Conservation (phyloP, 2,113 vertebrate species). For the Aphyosemion australe region DNA sequence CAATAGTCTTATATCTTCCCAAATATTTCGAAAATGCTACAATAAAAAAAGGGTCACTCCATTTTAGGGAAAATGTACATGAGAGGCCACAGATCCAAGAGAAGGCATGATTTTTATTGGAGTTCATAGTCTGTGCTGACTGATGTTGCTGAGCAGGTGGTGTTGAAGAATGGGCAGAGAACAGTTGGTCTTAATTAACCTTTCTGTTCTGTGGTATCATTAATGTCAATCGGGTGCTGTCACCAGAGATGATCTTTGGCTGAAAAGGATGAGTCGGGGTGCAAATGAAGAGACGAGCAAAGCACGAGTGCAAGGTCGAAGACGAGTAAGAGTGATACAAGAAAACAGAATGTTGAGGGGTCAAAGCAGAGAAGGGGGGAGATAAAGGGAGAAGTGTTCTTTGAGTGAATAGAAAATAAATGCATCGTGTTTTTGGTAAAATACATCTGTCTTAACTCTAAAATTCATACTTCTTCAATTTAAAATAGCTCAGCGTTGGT, state of each 20-base stretch:
- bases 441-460: constrained; percentile 8
- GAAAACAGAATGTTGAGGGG: constrained; percentile 19
- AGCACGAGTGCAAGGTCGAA: constrained; percentile 25
- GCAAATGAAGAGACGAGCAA: constrained; percentile 55
- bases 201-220: constrained; percentile 65
- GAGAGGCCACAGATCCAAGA: background rate
- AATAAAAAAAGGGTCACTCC: background rate
- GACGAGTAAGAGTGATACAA: constrained; percentile 47
- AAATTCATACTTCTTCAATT: constrained; percentile 4
- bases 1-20: background rate
- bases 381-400: constrained; percentile 1
- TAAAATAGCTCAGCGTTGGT: background rate
- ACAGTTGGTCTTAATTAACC: constrained; percentile 78
- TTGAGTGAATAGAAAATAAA: constrained; percentile 39
- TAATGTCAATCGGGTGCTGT: constrained; percentile 71
- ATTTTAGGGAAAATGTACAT: background rate
- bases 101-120: background rate
- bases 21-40: background rate
- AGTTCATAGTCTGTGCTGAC: constrained; percentile 9
- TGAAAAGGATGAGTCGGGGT: constrained; percentile 51
- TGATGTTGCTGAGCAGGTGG: constrained; percentile 54
- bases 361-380: constrained; percentile 23
- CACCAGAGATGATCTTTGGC: constrained; percentile 59
- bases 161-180: constrained; percentile 48
- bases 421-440: constrained; percentile 16